Evolutionary conservation across 2,888 invertebrate genomes (phyloP).

Genomic region (Ashinkailepas kermadecensis): DNA sequence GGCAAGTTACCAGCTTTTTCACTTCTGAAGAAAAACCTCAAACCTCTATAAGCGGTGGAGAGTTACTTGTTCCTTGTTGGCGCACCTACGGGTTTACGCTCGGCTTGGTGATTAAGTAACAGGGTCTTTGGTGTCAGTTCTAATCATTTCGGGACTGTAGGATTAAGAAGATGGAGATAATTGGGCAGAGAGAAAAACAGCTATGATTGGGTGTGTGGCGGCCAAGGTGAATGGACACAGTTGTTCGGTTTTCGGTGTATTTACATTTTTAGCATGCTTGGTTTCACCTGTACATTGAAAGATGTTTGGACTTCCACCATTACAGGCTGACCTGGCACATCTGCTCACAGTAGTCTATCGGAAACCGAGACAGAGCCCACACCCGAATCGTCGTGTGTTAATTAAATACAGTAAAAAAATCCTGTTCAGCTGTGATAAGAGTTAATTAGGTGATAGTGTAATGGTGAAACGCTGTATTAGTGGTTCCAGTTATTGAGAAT

Average conservation of each 20-base stretch:
- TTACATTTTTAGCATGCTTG: not conserved
- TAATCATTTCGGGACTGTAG: no score
- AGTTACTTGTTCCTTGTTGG: no score
- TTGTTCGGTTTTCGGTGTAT: not conserved
- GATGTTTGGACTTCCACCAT: not conserved
- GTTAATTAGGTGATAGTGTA: slow-evolving; percentile 22
- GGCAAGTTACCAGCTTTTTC: no score
- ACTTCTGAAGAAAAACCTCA: no score
- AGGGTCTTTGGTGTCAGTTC: no score
- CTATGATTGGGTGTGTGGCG: no score
- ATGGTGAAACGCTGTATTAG: slow-evolving; percentile 22
- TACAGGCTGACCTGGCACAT: not conserved
- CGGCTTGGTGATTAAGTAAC: no score
- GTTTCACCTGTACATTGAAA: not conserved
- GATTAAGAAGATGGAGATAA: no score
- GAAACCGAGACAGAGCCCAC: not conserved
- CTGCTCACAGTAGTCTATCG: not conserved
- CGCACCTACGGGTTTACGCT: no score
- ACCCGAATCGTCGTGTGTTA: slow-evolving; percentile 9
- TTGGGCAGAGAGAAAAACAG: no score
- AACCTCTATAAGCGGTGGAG: no score
- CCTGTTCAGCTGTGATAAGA: slow-evolving; percentile 7
- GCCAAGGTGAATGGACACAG: no score
- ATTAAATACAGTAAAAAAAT: slow-evolving; percentile 20
- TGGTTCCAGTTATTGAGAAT: slow-evolving; percentile 7